Percentiles rank a stretch among this genome's conserved stretches.
Evolutionary conservation across 2,113 vertebrate genomes (phyloP).

Genomic region (Pteropus alecto): DNA sequence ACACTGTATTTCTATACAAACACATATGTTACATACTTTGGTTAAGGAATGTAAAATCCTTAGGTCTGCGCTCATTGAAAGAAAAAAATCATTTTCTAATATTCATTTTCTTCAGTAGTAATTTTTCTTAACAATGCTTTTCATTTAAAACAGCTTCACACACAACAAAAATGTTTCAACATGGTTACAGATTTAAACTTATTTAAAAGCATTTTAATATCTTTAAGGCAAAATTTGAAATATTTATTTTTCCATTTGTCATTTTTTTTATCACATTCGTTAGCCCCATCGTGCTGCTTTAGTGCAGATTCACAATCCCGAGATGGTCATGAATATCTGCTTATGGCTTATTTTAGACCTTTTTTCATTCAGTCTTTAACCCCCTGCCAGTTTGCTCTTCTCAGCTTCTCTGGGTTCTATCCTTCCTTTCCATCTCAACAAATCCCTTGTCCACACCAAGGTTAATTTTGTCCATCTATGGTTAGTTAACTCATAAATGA

Average conservation of each 20-base stretch:
- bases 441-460: conserved; percentile 62
- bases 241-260: neutral
- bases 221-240: neutral
- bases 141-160: neutral
- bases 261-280: neutral
- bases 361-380: neutral
- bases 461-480: conserved; percentile 60
- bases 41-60: neutral
- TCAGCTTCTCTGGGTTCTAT: neutral
- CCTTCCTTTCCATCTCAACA: conserved; percentile 62
- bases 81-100: neutral
- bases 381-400: neutral
- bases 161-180: neutral
- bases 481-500: conserved; percentile 62
- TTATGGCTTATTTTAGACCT: neutral
- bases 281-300: neutral
- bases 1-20: neutral
- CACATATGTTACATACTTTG: neutral
- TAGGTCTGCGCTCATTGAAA: neutral
- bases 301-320: neutral
- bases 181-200: neutral
- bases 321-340: neutral
- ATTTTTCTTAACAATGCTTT: neutral
- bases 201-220: neutral
- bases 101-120: neutral